Evolutionary conservation across 2,113 vertebrate species (phyloP), one percentile per base, ranked within the genome.

Genomic region (Psephotus haematonotus): DNA sequence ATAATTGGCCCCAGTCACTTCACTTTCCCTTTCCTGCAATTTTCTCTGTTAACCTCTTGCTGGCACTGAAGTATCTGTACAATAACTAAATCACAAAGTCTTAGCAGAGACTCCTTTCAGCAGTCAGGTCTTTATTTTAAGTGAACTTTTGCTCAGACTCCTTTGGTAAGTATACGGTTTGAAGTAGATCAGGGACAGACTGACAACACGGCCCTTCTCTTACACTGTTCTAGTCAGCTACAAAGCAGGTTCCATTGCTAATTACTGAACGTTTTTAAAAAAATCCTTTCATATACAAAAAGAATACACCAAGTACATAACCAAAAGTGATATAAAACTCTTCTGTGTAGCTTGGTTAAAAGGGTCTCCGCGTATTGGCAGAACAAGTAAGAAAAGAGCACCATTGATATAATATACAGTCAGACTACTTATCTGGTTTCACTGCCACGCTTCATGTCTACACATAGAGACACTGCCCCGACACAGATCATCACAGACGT

Each of bases 301-400:
- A 97, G 93, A 96, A 96, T 93, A 97, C 95, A 96, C 95, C 95
- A 96, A 94, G 86, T 96, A 95, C 91, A 93, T 94, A 96, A 97
- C 95, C 96, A 94, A 96, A 97, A 97, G 96, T 76, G 94, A 95
- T 97, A 97, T 95, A 97, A 97, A 97, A 97, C 95, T 94, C 88
- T 93, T 97, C 94, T 93, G 93, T 93, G 95, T 95, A 97, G 97
- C 97, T 96, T 90, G 78, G 91, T 97, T 97, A 97, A 97, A 97
- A 96, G 93, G 95, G 93, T 97, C 93, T 96, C 90, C 70, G 85
- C 91, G 16, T 95, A 95, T 96, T 93, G 91, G 96, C 90, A 97
- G 97, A 93, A 97, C 95, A 95, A 97, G 94, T 97, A 97, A 97
- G 97, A 97, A 97, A 97, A 97, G 96, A 97, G 97, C 97, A 97